Evolutionary conservation across 1,140 invertebrate species (phyloP).

Genomic region (Drosophila lini): DNA sequence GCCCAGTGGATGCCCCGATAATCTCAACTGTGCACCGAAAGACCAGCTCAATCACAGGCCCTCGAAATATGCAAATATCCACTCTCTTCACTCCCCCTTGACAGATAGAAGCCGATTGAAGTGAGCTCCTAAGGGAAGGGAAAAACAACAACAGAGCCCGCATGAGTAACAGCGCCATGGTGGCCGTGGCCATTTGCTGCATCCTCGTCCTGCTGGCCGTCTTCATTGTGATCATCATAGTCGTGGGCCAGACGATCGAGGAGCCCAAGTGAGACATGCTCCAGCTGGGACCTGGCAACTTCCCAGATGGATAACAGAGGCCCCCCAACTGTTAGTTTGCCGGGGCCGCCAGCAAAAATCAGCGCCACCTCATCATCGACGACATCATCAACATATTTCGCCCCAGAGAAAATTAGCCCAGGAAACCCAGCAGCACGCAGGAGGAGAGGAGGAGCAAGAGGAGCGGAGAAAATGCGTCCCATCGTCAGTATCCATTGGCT

Average conservation of each 20-base stretch:
- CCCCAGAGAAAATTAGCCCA: slow-evolving; percentile 22
- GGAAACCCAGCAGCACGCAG: slow-evolving; percentile 7
- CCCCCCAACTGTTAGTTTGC: slow-evolving; percentile 71
- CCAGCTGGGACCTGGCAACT: slow-evolving; percentile 84
- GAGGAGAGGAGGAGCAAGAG: not conserved
- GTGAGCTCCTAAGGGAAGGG: slow-evolving; percentile 14
- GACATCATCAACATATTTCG: slow-evolving; percentile 37
- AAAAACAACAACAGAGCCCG: slow-evolving; percentile 3
- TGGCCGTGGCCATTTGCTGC: slow-evolving; percentile 91
- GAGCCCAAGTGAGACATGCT: slow-evolving; percentile 86
- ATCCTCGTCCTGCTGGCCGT: slow-evolving; percentile 90
- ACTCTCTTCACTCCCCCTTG: slow-evolving; percentile 17
- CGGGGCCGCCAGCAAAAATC: slow-evolving; percentile 34
- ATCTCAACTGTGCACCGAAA: slow-evolving; percentile 71
- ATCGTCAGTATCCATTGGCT: slow-evolving; percentile 84
- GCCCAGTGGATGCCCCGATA: slow-evolving; percentile 44
- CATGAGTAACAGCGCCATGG: slow-evolving; percentile 87
- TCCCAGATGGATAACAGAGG: slow-evolving; percentile 85
- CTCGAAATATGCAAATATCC: slow-evolving; percentile 51
- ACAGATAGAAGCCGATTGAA: slow-evolving; percentile 23
- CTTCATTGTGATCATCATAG: slow-evolving; percentile 91
- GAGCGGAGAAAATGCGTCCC: slow-evolving; percentile 60
- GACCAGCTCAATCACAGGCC: slow-evolving; percentile 4
- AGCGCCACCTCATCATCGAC: slow-evolving; percentile 13
- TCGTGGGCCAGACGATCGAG: slow-evolving; percentile 89